Evolutionary conservation across 2,113 vertebrate genomes (phyloP), one percentile per base, ranked within the genome.

Genomic region (Bucco capensis): DNA sequence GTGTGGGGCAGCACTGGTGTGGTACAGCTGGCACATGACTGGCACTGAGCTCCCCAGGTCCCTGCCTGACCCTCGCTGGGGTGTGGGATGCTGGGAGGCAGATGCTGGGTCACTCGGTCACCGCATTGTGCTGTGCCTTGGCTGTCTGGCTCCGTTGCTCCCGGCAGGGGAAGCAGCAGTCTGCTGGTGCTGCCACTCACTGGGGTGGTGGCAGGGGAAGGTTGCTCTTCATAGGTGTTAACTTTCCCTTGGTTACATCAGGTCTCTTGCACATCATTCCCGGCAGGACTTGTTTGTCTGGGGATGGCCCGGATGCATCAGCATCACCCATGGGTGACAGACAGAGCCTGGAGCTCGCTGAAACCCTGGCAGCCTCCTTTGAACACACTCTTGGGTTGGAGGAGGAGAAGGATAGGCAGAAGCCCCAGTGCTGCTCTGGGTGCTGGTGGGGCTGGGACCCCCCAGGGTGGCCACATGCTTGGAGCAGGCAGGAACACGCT

Each of bases 121-220:
- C 88, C 8, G 7, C 13, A 3, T 67, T 3, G 1, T 9, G 21
- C 77, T 0, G 0, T 83, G 87, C 62, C 64, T 38, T 23, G 54
- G 35, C 4, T 65, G 49, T 31, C 12, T 44, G 30, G 10, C 33
- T 37, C 19, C 0, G 0, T 13, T 54, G 42, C 31, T 69, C 7
- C 24, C 3, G 24, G 40, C 27, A 57, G 73, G 40, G 75, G 50
- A 73, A 33, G 21, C 1, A 0, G 38, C 35, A 33, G 69, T 28
- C 21, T 2, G 6, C 23, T 0, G 1, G 33, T 3, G 38, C 71
- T 28, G 80, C 76, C 0, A 0, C 69, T 83, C 9, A 0, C 31
- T 5, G 0, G 35, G 61, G 35, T 1, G 8, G 47, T 0, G 5
- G n/a, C 2, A 1, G 2, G 1, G 62, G 40, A n/a, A 35, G 46